Percentiles rank a stretch among this genome's conserved stretches.
Evolutionary conservation across 2,113 vertebrate species (phyloP).

Genomic region (Eudorcas thomsonii): DNA sequence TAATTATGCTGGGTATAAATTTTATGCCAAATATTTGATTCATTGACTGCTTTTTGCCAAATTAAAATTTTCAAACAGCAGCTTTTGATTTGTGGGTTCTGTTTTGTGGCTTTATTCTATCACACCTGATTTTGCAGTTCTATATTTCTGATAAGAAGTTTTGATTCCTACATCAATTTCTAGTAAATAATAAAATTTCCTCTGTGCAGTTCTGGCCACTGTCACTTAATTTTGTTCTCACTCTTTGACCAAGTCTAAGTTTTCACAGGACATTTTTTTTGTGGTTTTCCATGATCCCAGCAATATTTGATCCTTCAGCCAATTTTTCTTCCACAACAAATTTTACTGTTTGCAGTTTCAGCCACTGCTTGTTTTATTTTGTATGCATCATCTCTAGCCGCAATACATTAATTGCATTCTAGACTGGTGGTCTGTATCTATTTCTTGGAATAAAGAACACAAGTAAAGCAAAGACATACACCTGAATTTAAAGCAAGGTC

Average conservation of each 20-base stretch:
- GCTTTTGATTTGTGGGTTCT: background rate
- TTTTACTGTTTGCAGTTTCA: background rate
- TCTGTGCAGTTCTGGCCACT: background rate
- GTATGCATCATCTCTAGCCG: background rate
- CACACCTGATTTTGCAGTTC: background rate
- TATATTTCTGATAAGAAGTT: conserved; percentile 1
- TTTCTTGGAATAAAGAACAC: conserved; percentile 24
- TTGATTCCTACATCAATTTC: background rate
- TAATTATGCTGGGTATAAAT: background rate
- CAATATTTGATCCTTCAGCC: conserved; percentile 12
- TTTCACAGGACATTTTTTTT: background rate
- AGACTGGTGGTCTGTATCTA: background rate
- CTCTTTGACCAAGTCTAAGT: conserved; percentile 10
- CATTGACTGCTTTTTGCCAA: background rate
- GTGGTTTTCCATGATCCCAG: background rate
- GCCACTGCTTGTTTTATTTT: background rate
- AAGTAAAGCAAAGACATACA: background rate
- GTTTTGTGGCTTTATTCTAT: background rate
- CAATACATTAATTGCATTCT: background rate
- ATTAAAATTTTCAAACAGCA: background rate
- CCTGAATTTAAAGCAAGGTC: background rate
- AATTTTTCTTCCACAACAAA: background rate
- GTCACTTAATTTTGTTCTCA: conserved; percentile 17
- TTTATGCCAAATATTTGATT: conserved; percentile 27
- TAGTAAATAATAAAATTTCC: conserved; percentile 18